Base-by-base conservation (phyloP, 92 coral and sea anemone genomes). In the Metridium senile region DNA sequence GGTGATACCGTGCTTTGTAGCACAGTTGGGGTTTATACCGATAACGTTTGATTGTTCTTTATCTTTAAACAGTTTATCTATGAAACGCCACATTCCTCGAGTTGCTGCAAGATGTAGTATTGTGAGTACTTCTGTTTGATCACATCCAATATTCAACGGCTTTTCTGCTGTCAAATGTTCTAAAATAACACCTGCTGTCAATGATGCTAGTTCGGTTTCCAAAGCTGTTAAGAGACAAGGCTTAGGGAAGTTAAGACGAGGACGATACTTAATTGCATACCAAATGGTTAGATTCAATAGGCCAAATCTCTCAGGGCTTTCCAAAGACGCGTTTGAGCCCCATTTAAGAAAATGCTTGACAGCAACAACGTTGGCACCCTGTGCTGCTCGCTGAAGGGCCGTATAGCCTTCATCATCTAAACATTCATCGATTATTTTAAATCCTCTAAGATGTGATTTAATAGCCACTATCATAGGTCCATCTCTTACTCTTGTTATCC, bases 371-470 rank as follows among this genome's bases (percentile, higher is more conserved):
- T 93, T 93, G 2, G 89, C 92, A 0, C 97, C 97, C 74, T 86
- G 89, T 1, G 87, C 93, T 0, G 97, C 97, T 57, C 94, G 39
- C 34, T 89, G 97, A 9, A 89, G 68, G 0, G 90, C 86, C 2
- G 93, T 80, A 75, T 66, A 86, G 0, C 94, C 94, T 26, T 89
- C 90, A 11, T 58, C 76, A 62, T 89, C 97, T 43, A 83, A 85
- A 68, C 97, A 91, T 26, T 78, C 72, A 31, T 78, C 68, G 9
- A 78, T 78, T 2, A 68, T 59, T 35, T 68, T 68, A 39, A 26
- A 64, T 11, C 74, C 53, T 57, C 68, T 11, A 2, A 23, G 74
- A 33, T 68, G 66, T 11, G 74, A 67, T 20, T 78, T 78, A 33
- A 78, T 78, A 7, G 83, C 83, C 58, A 31, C 56, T 10, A 65